Conservation (phyloP, 2,797 vertebrate genomes). For the Pelochelys cantorii region DNA sequence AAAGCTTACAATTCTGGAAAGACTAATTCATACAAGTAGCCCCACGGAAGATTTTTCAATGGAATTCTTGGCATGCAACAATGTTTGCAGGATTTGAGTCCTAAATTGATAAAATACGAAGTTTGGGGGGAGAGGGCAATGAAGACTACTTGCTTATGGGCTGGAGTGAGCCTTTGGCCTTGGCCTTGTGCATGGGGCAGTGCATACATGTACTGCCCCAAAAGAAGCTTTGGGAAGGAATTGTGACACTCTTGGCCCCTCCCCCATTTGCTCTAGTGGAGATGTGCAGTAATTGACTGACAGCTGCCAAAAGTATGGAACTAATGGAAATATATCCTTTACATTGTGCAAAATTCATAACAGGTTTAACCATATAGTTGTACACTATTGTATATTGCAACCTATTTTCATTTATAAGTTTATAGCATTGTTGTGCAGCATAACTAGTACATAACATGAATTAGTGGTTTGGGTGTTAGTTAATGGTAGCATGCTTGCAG, state of each 20-base stretch:
- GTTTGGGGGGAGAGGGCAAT: neutral
- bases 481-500: conserved; percentile 47
- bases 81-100: neutral
- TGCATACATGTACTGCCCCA: no score
- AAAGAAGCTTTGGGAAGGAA: no score
- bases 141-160: neutral
- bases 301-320: conserved; percentile 18
- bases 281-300: neutral
- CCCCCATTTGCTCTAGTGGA: no score
- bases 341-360: neutral
- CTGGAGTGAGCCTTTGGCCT: no score
- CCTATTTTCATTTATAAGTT: neutral
- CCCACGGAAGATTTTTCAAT: neutral
- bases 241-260: no score
- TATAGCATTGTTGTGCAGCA: conserved; percentile 54
- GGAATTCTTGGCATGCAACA: neutral
- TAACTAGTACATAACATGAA: conserved; percentile 46
- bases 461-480: conserved; percentile 35
- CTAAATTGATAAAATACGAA: neutral
- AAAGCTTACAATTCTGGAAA: neutral
- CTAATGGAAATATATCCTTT: neutral
- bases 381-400: neutral
- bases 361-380: neutral
- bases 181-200: no score
- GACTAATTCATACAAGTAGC: neutral